These are phyloP conservation scores for Nibea albiflora DNA, from an alignment of 2,113 vertebrate species.

Conservation along the genomic window DNA sequence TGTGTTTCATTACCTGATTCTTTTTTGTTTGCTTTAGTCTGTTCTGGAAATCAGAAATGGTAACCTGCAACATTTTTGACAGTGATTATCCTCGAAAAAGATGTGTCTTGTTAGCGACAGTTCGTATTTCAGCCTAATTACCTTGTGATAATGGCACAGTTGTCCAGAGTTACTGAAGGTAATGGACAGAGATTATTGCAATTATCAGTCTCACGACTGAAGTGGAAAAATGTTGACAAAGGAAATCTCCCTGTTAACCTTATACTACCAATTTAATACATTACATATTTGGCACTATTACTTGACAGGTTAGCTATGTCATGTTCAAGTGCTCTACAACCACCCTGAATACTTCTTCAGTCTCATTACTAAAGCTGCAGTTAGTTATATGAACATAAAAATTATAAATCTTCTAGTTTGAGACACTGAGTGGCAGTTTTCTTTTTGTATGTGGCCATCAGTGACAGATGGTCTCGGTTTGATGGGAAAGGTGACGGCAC, in stretches of 20 bases:
- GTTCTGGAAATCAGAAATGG: conserved; percentile 75
- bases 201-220: conserved; percentile 45
- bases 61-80: conserved; percentile 62
- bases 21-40: conserved; percentile 79
- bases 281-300: not conserved
- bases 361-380: not conserved
- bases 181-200: conserved; percentile 43
- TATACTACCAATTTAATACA: not conserved
- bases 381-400: too few relatives aligned
- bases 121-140: conserved; percentile 76
- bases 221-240: not conserved
- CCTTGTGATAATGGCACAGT: conserved; percentile 39
- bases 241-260: not conserved
- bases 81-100: conserved; percentile 71
- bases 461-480: too few relatives aligned
- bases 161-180: conserved; percentile 12
- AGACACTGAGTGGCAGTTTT: not conserved
- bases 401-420: not conserved
- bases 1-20: conserved; percentile 78
- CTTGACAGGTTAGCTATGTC: not conserved
- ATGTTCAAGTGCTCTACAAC: too few relatives aligned
- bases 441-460: not conserved
- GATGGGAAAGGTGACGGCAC: too few relatives aligned
- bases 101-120: conserved; percentile 64
- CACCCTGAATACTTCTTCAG: not conserved